Evolutionary conservation across 2,888 invertebrate genomes (phyloP).

Genomic region (Apotomis capreana): DNA sequence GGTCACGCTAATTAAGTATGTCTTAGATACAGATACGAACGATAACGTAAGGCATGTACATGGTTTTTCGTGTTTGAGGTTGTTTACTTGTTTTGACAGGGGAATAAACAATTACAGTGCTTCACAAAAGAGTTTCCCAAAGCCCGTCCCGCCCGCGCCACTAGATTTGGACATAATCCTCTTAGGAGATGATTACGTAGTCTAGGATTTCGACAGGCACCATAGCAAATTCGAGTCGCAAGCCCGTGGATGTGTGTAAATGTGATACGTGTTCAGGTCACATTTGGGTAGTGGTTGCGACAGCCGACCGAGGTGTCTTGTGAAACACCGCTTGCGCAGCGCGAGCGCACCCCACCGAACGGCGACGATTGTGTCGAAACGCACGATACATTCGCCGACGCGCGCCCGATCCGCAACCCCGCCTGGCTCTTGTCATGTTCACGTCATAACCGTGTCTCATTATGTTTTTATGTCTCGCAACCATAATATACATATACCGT

Average conservation of each 20-base stretch:
- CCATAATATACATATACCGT: background rate
- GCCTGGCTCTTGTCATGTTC: slow-evolving; percentile 45
- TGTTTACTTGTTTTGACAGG: too few relatives aligned
- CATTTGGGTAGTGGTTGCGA: slow-evolving; percentile 82
- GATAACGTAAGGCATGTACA: too few relatives aligned
- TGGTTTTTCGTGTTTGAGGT: too few relatives aligned
- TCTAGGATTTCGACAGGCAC: slow-evolving; percentile 34
- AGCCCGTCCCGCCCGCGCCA: background rate
- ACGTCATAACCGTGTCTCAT: slow-evolving; percentile 2
- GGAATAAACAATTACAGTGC: too few relatives aligned
- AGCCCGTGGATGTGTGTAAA: slow-evolving; percentile 65
- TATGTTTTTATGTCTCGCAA: slow-evolving; percentile 13
- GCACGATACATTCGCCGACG: slow-evolving; percentile 69
- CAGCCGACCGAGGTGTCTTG: slow-evolving; percentile 79
- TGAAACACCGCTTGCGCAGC: slow-evolving; percentile 80
- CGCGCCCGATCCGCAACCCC: slow-evolving; percentile 66
- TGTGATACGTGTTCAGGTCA: slow-evolving; percentile 80
- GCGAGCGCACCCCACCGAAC: slow-evolving; percentile 68
- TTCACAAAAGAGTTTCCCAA: background rate
- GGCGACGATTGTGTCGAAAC: slow-evolving; percentile 76
- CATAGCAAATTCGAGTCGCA: slow-evolving; percentile 55
- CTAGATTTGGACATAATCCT: slow-evolving; percentile 5
- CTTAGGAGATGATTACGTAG: slow-evolving; percentile 19
- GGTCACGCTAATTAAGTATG: too few relatives aligned
- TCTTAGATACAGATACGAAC: too few relatives aligned